Conservation (phyloP, 2,888 invertebrate species). For the Bembecia ichneumoniformis region DNA sequence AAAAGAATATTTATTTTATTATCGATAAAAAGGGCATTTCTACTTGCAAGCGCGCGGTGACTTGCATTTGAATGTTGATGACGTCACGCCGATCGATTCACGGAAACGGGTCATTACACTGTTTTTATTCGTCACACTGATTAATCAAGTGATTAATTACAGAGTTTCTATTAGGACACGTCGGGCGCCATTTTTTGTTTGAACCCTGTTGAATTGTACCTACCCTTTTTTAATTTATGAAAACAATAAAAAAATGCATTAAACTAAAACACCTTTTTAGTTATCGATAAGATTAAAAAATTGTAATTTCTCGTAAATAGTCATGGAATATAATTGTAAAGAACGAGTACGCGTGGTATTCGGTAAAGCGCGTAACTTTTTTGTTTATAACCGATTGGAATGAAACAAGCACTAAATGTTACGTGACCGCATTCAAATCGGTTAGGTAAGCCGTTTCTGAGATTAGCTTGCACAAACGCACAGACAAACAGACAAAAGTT, state of each 20-base stretch:
- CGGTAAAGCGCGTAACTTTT: too few species aligned
- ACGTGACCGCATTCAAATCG: too few species aligned
- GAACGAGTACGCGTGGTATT: too few species aligned
- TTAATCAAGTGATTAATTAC: slow-evolving; percentile 71
- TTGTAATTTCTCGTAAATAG: too few species aligned
- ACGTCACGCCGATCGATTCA: slow-evolving; percentile 65
- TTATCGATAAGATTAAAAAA: too few species aligned
- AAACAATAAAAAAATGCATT: neutral
- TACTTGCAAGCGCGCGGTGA: slow-evolving; percentile 40
- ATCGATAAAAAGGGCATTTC: slow-evolving; percentile 28
- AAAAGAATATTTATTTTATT: slow-evolving; percentile 1
- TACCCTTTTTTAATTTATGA: neutral
- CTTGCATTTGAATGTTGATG: slow-evolving; percentile 60
- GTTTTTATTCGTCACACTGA: slow-evolving; percentile 72
- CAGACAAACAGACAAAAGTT: too few species aligned
- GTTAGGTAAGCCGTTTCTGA: too few species aligned
- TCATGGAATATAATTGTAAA: too few species aligned
- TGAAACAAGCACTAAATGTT: too few species aligned
- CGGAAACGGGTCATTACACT: slow-evolving; percentile 70
- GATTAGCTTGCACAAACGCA: too few species aligned
- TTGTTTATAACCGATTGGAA: too few species aligned
- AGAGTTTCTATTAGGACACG: slow-evolving; percentile 57
- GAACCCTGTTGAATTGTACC: neutral
- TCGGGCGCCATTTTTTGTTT: slow-evolving; percentile 40
- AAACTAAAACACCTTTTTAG: neutral